Evolutionary conservation across 2,797 vertebrate genomes (phyloP).

Genomic region (Falco biarmicus): DNA sequence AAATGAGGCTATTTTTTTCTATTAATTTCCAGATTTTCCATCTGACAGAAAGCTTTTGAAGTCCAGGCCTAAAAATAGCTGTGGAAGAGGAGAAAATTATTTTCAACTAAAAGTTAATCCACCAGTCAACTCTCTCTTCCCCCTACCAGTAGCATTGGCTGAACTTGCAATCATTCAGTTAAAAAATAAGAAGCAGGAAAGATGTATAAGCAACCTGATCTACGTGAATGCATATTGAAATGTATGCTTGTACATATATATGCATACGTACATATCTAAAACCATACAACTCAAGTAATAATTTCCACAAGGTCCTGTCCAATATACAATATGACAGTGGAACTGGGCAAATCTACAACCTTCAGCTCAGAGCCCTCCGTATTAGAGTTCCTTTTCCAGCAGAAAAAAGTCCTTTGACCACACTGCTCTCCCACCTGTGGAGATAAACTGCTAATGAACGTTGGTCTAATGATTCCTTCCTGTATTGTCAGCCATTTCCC

Average conservation of each 20-base stretch:
- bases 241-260: not conserved
- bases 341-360: not conserved
- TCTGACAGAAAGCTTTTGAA: slow-evolving; percentile 14
- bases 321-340: not conserved
- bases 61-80: not conserved
- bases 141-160: not conserved
- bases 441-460: not conserved
- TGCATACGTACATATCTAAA: not conserved
- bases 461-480: not conserved
- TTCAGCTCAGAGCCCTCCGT: not conserved
- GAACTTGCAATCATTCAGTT: not conserved
- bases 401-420: not conserved
- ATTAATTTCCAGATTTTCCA: not conserved
- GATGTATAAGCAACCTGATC: not conserved
- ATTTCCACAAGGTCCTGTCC: not conserved
- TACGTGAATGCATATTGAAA: not conserved
- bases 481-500: not conserved
- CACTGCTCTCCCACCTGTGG: not conserved
- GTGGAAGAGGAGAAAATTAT: not conserved
- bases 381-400: not conserved
- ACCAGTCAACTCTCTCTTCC: not conserved
- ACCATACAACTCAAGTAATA: not conserved
- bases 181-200: not conserved
- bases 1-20: not conserved
- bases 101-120: not conserved